Conservation (phyloP, 2,113 vertebrate genomes). For the Stomatorhinus ivindoensis region DNA sequence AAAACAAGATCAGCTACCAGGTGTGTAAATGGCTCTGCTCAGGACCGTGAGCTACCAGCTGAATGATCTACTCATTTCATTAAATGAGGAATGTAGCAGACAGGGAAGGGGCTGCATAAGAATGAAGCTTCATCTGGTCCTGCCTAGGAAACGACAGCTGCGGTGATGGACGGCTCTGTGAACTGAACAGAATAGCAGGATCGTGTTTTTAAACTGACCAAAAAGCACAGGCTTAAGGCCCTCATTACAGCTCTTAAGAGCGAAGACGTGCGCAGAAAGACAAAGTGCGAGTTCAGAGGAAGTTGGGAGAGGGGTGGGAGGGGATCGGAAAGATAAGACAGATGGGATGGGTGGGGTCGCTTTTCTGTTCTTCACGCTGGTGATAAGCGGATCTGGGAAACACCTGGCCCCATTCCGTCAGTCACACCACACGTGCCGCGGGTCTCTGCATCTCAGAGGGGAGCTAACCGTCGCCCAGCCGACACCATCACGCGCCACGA, state of each 20-base stretch:
- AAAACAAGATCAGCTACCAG: neutral
- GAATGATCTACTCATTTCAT: neutral
- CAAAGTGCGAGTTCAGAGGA: neutral
- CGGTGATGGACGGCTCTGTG: neutral
- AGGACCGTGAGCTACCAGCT: neutral
- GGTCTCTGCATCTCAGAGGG: constrained; percentile 15
- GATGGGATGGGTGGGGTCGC: neutral
- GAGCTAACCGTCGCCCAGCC: neutral
- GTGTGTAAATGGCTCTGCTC: neutral
- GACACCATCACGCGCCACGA: neutral
- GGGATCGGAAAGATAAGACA: neutral
- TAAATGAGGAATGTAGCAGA: neutral
- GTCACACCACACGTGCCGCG: neutral
- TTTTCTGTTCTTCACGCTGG: neutral
- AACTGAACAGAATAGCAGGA: neutral
- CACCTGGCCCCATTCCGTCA: constrained; percentile 33
- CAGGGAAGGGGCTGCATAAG: neutral
- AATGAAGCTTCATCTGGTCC: neutral
- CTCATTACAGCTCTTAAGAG: neutral
- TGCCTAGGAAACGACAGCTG: neutral
- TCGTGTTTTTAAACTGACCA: neutral
- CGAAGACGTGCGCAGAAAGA: neutral
- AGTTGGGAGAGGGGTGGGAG: neutral
- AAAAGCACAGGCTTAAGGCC: neutral
- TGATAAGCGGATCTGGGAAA: neutral